phyloP scores from a whole-genome alignment of 2,888 invertebrate species.

The Leucania comma region DNA sequence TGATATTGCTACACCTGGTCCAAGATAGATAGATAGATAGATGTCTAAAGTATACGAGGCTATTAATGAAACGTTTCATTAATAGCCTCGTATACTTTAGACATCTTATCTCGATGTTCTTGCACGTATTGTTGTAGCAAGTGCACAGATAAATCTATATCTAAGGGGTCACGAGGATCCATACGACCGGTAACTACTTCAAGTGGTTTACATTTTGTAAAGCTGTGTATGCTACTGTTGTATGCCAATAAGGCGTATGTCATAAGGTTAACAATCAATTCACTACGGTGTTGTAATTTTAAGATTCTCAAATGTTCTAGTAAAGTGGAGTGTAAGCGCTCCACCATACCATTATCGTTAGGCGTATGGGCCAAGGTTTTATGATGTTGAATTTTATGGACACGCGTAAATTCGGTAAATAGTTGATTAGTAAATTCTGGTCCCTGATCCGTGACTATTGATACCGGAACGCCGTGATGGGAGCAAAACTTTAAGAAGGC shows the following conservation, averaged over 20 bases:
- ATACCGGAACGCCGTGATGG: conserved; percentile 20
- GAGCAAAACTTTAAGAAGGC: conserved; percentile 15
- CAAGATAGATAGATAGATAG: no score
- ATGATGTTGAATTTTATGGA: conserved; percentile 25
- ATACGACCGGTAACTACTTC: conserved; percentile 17
- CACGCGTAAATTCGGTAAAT: conserved; percentile 20
- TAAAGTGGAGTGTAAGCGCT: conserved; percentile 13
- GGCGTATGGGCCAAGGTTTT: conserved; percentile 7
- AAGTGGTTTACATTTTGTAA: conserved; percentile 16
- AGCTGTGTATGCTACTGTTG: conserved; percentile 15
- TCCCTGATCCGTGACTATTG: conserved; percentile 17
- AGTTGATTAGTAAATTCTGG: conserved; percentile 23
- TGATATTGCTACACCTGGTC: conserved; percentile 17
- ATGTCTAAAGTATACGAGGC: no score
- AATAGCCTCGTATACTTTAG: conserved; percentile 8
- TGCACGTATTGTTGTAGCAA: background rate
- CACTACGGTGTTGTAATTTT: conserved; percentile 7
- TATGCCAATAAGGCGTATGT: conserved; percentile 17
- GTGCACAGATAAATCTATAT: conserved; percentile 12
- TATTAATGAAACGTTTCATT: background rate
- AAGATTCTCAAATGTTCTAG: conserved; percentile 22
- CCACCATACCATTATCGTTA: conserved; percentile 18
- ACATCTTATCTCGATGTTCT: background rate
- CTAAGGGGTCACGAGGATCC: conserved; percentile 16
- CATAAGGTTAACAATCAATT: conserved; percentile 7